These are phyloP conservation scores for Apostichopus japonicus DNA, from an alignment of 35 echinoderm and acorn worm species.

Conservation along the genomic window DNA sequence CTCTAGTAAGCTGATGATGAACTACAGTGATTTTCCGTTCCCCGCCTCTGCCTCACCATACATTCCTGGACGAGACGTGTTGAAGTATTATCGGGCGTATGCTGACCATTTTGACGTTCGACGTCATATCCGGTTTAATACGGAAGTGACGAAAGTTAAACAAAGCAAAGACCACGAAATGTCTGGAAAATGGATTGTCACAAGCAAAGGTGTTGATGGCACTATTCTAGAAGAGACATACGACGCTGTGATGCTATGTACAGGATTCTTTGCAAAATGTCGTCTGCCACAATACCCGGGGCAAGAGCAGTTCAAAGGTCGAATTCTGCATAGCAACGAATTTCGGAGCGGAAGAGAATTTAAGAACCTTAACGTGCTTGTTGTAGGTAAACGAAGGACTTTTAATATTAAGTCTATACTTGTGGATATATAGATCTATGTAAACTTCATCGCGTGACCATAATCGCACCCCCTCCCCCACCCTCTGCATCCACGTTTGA, in stretches of 20 bases:
- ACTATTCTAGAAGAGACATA: conserved; percentile 54
- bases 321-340: conserved; percentile 69
- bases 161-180: conserved; percentile 62
- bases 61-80: conserved; percentile 10
- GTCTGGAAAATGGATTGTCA: conserved; percentile 73
- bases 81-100: conserved; percentile 52
- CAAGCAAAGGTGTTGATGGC: not conserved
- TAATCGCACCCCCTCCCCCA: too few species aligned
- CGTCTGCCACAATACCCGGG: conserved; percentile 65
- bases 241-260: conserved; percentile 86
- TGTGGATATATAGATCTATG: not conserved
- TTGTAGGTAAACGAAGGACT: conserved; percentile 67
- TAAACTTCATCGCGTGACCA: not conserved
- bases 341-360: conserved; percentile 60
- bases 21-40: conserved; percentile 65
- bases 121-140: conserved; percentile 61
- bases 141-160: conserved; percentile 52
- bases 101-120: conserved; percentile 45
- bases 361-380: conserved; percentile 62
- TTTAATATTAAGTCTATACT: too few species aligned
- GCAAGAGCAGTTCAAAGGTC: conserved; percentile 74
- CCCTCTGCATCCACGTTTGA: too few species aligned
- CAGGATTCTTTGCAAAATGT: conserved; percentile 64
- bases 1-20: conserved; percentile 66
- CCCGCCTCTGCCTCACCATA: conserved; percentile 37